phyloP scores from a whole-genome alignment of 2,797 vertebrate species.

The Dryobates pubescens region DNA sequence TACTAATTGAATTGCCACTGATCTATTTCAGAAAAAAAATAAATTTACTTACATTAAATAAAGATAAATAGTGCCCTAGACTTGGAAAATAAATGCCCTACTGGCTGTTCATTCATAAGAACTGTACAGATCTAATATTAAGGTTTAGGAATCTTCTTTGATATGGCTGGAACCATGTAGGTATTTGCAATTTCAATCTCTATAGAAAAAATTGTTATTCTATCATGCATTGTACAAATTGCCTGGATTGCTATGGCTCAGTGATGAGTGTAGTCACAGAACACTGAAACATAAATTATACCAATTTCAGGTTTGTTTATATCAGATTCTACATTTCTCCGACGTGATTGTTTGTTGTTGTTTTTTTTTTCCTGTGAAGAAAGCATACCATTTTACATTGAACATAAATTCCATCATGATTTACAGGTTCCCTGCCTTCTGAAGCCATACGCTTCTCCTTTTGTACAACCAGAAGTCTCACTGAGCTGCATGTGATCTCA shows the following conservation, averaged over 20 bases:
- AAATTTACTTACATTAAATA: not conserved
- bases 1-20: not conserved
- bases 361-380: no score
- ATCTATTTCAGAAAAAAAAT: not conserved
- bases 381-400: not conserved
- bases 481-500: not conserved
- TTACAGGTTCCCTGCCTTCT: not conserved
- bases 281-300: not conserved
- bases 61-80: not conserved
- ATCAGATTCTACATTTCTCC: not conserved
- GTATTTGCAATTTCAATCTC: not conserved
- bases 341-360: no score
- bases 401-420: not conserved
- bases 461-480: not conserved
- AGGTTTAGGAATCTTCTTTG: not conserved
- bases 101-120: not conserved
- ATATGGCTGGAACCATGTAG: not conserved
- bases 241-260: not conserved
- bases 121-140: not conserved
- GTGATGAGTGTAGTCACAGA: not conserved
- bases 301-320: not conserved
- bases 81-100: accelerated
- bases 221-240: not conserved
- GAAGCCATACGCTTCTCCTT: not conserved
- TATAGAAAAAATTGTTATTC: not conserved